Percentiles rank a stretch among this genome's conserved stretches.
Evolutionary conservation across 1,140 invertebrate genomes (phyloP).

Genomic region (Zaprionus davidi): DNA sequence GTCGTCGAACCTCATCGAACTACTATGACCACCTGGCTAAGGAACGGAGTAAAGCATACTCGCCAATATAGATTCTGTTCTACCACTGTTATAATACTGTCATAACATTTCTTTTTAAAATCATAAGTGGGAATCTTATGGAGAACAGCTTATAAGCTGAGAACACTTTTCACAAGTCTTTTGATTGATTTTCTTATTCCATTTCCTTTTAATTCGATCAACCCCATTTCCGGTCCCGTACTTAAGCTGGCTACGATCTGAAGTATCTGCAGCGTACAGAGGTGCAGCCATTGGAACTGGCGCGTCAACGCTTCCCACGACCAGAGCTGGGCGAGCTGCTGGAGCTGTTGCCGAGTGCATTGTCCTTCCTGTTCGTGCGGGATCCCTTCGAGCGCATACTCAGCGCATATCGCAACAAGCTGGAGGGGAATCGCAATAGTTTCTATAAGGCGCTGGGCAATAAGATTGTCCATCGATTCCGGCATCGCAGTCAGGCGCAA

Average conservation of each 20-base stretch:
- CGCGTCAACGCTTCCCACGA: slow-evolving; percentile 87
- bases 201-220: no score
- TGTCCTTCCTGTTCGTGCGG: slow-evolving; percentile 93
- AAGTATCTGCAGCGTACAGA: slow-evolving; percentile 86
- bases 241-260: slow-evolving; percentile 86
- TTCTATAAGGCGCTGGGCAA: slow-evolving; percentile 89
- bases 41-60: no score
- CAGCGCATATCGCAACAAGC: slow-evolving; percentile 95
- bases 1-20: no score
- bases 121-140: no score
- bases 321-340: slow-evolving; percentile 86
- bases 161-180: background rate
- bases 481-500: slow-evolving; percentile 23
- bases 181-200: no score
- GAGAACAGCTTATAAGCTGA: no score
- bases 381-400: slow-evolving; percentile 95
- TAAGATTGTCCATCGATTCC: slow-evolving; percentile 87
- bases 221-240: background rate
- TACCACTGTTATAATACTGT: no score
- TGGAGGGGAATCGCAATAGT: slow-evolving; percentile 89
- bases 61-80: no score
- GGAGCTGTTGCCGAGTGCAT: slow-evolving; percentile 85
- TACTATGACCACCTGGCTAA: no score
- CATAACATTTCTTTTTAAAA: no score
- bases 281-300: slow-evolving; percentile 86